Evolutionary conservation across 1,140 invertebrate genomes (phyloP).

Genomic region (Zaprionus lachaisei): DNA sequence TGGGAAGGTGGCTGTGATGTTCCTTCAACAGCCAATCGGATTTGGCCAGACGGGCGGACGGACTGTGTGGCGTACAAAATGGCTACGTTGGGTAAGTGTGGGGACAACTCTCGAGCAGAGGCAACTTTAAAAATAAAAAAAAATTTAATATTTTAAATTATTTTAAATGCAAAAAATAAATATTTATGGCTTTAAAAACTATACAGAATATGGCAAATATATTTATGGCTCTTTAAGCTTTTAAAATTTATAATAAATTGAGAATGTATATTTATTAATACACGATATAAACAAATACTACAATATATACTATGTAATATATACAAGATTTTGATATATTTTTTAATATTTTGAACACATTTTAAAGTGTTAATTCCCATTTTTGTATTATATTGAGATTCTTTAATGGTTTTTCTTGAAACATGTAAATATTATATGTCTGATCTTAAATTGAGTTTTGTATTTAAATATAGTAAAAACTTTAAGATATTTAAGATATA

Average conservation of each 20-base stretch:
- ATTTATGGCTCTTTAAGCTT: neutral
- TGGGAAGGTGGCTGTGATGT: conserved; percentile 38
- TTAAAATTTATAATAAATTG: neutral
- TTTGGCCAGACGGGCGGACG: conserved; percentile 17
- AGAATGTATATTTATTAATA: too few relatives aligned
- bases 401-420: neutral
- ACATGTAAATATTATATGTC: too few relatives aligned
- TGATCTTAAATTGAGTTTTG: too few relatives aligned
- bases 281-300: too few relatives aligned
- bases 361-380: neutral
- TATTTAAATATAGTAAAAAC: too few relatives aligned
- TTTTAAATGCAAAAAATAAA: neutral
- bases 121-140: neutral
- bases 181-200: neutral
- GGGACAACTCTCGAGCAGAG: neutral
- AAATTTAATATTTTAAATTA: neutral
- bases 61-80: conserved; percentile 52
- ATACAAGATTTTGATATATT: too few relatives aligned
- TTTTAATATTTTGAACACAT: neutral
- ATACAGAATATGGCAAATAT: neutral
- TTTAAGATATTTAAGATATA: too few relatives aligned
- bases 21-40: conserved; percentile 68
- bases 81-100: conserved; percentile 41
- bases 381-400: neutral
- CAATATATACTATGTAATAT: too few relatives aligned